Conservation (phyloP, 1,140 invertebrate genomes). For the Zaprionus lachaisei region DNA sequence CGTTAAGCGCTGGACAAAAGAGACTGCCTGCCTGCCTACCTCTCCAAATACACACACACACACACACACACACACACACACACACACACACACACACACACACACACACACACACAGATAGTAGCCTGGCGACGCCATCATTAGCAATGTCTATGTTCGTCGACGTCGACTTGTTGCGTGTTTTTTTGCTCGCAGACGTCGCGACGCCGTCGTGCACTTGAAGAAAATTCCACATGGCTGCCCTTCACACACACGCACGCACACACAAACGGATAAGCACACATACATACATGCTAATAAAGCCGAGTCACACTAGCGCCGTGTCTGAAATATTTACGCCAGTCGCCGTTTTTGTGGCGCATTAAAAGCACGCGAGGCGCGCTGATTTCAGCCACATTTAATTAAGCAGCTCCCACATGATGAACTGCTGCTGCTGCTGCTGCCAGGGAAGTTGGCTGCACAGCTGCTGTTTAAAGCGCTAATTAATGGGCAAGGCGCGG, state of each 20-base stretch:
- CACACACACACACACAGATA: conserved; percentile 30
- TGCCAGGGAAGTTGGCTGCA: neutral
- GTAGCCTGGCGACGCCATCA: conserved; percentile 41
- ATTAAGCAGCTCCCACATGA: conserved; percentile 34
- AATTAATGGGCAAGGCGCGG: conserved; percentile 48
- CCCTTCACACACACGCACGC: neutral
- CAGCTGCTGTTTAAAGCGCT: conserved; percentile 26
- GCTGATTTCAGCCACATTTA: conserved; percentile 37
- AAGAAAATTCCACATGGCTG: conserved; percentile 40
- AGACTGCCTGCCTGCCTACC: conserved; percentile 7
- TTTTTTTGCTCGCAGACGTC: conserved; percentile 47
- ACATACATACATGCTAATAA: conserved; percentile 34
- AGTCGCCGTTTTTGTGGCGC: conserved; percentile 22
- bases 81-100: no score
- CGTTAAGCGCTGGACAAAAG: conserved; percentile 42
- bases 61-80: conserved; percentile 28
- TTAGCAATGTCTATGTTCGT: conserved; percentile 11
- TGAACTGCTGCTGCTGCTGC: neutral
- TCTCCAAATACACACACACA: conserved; percentile 26
- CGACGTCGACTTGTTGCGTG: conserved; percentile 51
- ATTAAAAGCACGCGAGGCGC: conserved; percentile 26
- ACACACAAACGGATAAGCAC: neutral
- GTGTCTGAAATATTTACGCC: conserved; percentile 26
- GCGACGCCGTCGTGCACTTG: conserved; percentile 49
- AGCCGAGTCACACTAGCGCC: conserved; percentile 7